Base-by-base conservation (phyloP, 2,888 invertebrate species). In the Nebria salina region DNA sequence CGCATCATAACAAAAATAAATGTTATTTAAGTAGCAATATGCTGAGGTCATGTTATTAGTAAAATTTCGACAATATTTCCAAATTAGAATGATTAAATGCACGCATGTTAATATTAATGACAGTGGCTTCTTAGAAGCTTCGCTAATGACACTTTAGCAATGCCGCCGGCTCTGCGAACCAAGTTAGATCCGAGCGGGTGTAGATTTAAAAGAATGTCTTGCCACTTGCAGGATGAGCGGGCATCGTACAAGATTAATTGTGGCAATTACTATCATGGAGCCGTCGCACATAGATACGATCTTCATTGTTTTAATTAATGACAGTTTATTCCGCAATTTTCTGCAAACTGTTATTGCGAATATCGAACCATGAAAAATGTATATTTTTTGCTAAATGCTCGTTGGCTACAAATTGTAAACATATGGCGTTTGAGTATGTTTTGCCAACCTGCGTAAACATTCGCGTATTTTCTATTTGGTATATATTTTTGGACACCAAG, bases 231-330 rank as follows among this genome's bases (percentile, higher is more conserved):
- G 54, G 54, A 54, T 13, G 54, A 65, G 42, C 78, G 72, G 78
- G 72, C 65, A 72, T n/a, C 65, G 65, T 72, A 20, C 65, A 78
- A 78, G 78, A 78, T 78, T 78, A 78, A 78, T 78, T 78, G 72
- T 73, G 65, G 72, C 73, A 78, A 78, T 78, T 65, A 78, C 65
- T 73, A 20, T 13, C 66, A 34, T 72, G 70, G 34, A 54, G 72
- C 13, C 34, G 64, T 77, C 34, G 34, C 34, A 34, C 2, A 34
- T 34, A 70, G 76, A 76, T 76, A 68, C 68, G 34, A 78, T 78
- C 73, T 78, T 73, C 72, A 78, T 78, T 78, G 73, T 78, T 73
- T 73, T 78, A 78, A 78, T 78, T 72, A 78, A 78, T 78, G 72
- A 73, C 73, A 65, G 65, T 73, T 73, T 78, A 64, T 77, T 77